Evolutionary conservation across 2,797 vertebrate species (phyloP).

Genomic region (Sebastes diploproa): DNA sequence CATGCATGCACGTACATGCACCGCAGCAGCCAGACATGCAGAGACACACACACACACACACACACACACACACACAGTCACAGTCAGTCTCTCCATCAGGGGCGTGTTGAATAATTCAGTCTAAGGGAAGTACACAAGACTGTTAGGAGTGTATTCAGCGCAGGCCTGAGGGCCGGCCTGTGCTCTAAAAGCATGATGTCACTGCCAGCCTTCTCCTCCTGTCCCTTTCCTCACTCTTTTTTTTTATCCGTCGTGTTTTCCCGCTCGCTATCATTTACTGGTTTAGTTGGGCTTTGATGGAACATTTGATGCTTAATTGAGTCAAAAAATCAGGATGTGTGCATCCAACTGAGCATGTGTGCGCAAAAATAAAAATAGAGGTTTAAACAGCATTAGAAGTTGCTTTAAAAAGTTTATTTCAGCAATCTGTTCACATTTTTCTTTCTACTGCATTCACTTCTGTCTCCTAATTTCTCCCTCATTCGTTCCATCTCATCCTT

Average conservation of each 20-base stretch:
- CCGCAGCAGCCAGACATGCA: conserved; percentile 24
- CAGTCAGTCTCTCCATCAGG: conserved; percentile 75
- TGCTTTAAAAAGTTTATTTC: conserved; percentile 40
- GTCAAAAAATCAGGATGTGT: conserved; percentile 36
- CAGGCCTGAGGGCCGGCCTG: conserved; percentile 70
- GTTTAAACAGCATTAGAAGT: conserved; percentile 22
- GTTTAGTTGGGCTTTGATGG: conserved; percentile 37
- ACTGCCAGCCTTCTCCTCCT: conserved; percentile 49
- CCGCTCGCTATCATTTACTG: conserved; percentile 3
- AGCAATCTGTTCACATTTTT: conserved; percentile 19
- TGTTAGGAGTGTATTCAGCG: conserved; percentile 70
- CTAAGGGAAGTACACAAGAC: conserved; percentile 77
- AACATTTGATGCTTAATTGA: conserved; percentile 45
- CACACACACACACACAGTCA: conserved; percentile 13
- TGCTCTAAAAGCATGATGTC: conserved; percentile 81
- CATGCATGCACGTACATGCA: conserved; percentile 27
- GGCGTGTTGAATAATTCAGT: conserved; percentile 77
- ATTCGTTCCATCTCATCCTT: conserved; percentile 33
- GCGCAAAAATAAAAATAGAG: conserved; percentile 1
- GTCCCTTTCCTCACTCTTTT: conserved; percentile 48
- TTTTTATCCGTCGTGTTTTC: conserved; percentile 18
- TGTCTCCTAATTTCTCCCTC: conserved; percentile 32
- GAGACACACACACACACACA: neutral
- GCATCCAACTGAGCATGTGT: conserved; percentile 8
- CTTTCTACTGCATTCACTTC: conserved; percentile 8